Base-by-base conservation (phyloP, 2,797 vertebrate species). In the Pitangus sulphuratus region DNA sequence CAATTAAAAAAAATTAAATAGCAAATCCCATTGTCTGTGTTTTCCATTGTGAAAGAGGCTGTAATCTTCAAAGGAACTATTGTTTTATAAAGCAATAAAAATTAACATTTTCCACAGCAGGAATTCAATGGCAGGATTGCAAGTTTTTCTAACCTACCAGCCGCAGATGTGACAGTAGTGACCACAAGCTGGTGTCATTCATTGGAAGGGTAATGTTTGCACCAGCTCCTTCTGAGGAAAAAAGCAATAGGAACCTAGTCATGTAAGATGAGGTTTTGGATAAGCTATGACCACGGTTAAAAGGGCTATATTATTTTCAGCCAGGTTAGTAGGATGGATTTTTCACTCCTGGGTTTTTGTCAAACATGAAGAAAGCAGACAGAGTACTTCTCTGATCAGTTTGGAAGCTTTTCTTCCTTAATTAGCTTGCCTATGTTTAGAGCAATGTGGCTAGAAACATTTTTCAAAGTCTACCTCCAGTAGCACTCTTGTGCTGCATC, bases 1-100 rank as follows among this genome's bases (percentile, higher is more conserved):
- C 96, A 97, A 98, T 98, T 98, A 97, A 98, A 96, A 95, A 97
- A 96, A 95, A 96, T 95, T 89, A 98, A 97, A 98, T 96, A 97
- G 94, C 90, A 91, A 93, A 90, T 97, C 75, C 95, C 91, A 97
- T 97, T 98, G 97, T 98, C 92, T 97, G 40, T 97, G 90, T 97
- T 97, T 97, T 89, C 78, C 84, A 97, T 97, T 97, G 95, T 95
- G 90, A 91, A 84, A 95, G 66, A 96, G 74, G 56, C 94, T 88
- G 74, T 87, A 93, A 88, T 92, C 94, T 95, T 96, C 88, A 95
- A 96, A 98, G 95, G 94, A 97, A 82, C 92, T 90, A 96, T 98
- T 98, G 96, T 98, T 97, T 97, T 92, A 76, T 89, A 56, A 82
- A 90, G 89, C 90, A 95, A 92, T 92, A 96, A 97, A 95, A 97